These are phyloP conservation scores for Drosophila jambulina DNA, from an alignment of 1,140 invertebrate genomes.

Conservation along the genomic window DNA sequence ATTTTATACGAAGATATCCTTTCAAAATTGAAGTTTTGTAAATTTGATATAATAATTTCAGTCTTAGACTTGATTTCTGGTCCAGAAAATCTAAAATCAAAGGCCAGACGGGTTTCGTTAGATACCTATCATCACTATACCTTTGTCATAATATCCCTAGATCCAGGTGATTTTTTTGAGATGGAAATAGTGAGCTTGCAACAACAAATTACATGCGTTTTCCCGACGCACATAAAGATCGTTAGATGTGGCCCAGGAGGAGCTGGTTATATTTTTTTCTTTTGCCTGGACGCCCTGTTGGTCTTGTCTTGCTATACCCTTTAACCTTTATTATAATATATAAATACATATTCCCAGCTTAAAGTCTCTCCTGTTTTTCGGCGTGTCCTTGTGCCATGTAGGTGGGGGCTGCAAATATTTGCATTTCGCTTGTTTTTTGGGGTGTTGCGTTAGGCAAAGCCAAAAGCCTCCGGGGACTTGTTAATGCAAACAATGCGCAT, in stretches of 20 bases:
- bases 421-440: conserved; percentile 65
- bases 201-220: no score
- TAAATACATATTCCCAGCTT: no score
- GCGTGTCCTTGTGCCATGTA: not conserved
- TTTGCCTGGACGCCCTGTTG: no score
- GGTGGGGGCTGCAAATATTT: conserved; percentile 62
- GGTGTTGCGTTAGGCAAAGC: conserved; percentile 62
- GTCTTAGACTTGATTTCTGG: not conserved
- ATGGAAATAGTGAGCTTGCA: no score
- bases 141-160: no score
- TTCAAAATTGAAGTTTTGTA: not conserved
- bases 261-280: no score
- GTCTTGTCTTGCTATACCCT: not conserved
- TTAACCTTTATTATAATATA: not conserved
- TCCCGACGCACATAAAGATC: no score
- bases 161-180: no score
- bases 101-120: not conserved
- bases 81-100: no score
- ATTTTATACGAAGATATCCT: not conserved
- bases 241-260: no score
- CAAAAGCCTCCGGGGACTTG: conserved; percentile 73
- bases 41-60: not conserved
- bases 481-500: conserved; percentile 83
- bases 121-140: no score
- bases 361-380: not conserved